Base-by-base conservation (phyloP, 2,113 vertebrate genomes). In the Camelus bactrianus region DNA sequence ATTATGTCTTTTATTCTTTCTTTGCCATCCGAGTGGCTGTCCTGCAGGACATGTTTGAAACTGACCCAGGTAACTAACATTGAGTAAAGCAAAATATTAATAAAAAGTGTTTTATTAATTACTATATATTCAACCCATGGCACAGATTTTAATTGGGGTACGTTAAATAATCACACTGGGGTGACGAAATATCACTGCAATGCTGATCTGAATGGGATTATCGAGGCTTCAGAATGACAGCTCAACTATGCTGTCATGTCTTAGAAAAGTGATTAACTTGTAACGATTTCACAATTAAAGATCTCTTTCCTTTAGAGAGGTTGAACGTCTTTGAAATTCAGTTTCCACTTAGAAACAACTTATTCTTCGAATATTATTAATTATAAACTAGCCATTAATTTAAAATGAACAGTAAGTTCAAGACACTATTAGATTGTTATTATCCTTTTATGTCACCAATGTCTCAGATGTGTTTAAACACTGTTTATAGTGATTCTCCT, bases 261-360 rank as follows among this genome's bases (percentile, higher is more conserved):
- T 94, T 38, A 58, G 48, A 50, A 46, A 96, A 69, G 30, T 72
- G 54, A 84, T 86, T 82, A 94, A 28, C 42, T 84, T 70, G 2
- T 83, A 93, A 82, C 77, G 83, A 93, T 72, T 70, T n/a, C 52
- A 46, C 28, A 91, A 77, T 94, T 85, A 95, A 94, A 95, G 69
- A 83, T 56, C 22, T 46, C 67, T 80, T 82, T 11, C 48, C 6
- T 48, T 82, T 82, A 91, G 89, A 69, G n/a, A 22, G 14, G 84
- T 90, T 87, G 73, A 88, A 83, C 92, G 19, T 5, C 70, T 80
- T 89, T 48, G n/a, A 84, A 89, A 79, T 95, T 77, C 86, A 82
- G 73, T 89, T 94, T 72, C 26, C 30, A 70, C 9, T 82, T 81
- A 77, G 75, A 85, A 86, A 42, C 46, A 83, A 54, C 16, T 56